These are phyloP conservation scores for Typhlomys cinereus DNA, from an alignment of 2,113 vertebrate genomes.

Conservation along the genomic window DNA sequence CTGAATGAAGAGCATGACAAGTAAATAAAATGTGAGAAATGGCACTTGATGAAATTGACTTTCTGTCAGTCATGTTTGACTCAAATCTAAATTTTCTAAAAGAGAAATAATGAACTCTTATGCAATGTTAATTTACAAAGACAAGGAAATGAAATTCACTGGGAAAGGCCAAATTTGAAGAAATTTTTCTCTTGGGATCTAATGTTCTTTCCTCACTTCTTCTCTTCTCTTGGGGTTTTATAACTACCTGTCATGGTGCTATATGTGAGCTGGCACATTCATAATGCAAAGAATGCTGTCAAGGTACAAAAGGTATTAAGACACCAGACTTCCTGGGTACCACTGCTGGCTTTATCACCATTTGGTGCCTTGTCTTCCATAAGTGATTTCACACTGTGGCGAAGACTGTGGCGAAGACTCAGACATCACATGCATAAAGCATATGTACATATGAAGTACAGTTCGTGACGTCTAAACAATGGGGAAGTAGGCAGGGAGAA, in stretches of 20 bases:
- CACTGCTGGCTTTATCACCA: neutral
- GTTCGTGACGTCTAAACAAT: neutral
- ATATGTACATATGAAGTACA: rapidly evolving
- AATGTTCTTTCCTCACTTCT: neutral
- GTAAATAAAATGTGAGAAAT: too few relatives aligned
- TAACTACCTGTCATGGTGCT: rapidly evolving
- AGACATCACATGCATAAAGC: rapidly evolving
- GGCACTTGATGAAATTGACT: too few relatives aligned
- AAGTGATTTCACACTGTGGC: too few relatives aligned
- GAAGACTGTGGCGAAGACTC: too few relatives aligned
- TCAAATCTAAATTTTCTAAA: too few relatives aligned
- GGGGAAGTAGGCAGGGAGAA: neutral
- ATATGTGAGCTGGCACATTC: rapidly evolving
- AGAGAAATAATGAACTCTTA: too few relatives aligned
- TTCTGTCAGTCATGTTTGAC: too few relatives aligned
- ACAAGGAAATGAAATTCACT: too few relatives aligned
- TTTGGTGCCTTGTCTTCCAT: neutral
- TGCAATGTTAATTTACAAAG: too few relatives aligned
- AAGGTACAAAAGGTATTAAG: neutral
- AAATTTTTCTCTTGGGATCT: neutral
- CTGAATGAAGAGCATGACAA: too few relatives aligned
- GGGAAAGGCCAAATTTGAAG: neutral
- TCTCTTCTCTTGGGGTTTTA: neutral
- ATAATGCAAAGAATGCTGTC: neutral
- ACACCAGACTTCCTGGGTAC: neutral